Evolutionary conservation across 2,888 invertebrate genomes (phyloP).

Genomic region (Sturmia bella): DNA sequence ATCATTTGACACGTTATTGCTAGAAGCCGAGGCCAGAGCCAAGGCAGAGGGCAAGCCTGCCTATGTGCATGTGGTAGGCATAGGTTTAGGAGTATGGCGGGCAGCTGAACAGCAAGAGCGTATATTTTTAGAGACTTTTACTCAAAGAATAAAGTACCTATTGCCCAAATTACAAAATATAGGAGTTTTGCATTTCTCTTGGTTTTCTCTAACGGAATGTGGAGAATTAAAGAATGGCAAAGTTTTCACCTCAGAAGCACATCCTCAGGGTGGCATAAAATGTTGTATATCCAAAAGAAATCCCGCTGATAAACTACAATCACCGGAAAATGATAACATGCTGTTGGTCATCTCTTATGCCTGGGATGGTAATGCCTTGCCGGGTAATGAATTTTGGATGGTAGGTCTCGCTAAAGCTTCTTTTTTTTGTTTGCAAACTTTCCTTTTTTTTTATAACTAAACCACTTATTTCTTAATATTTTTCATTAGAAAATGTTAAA

Average conservation of each 20-base stretch:
- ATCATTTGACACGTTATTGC: conserved; percentile 84
- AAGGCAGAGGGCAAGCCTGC: conserved; percentile 82
- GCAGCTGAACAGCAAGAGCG: conserved; percentile 84
- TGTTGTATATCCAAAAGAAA: conserved; percentile 83
- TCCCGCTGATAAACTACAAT: conserved; percentile 83
- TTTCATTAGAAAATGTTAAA: conserved; percentile 77
- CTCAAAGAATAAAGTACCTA: conserved; percentile 84
- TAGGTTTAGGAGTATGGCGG: conserved; percentile 87
- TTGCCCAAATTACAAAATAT: conserved; percentile 83
- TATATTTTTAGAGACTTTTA: conserved; percentile 85
- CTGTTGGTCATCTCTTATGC: conserved; percentile 86
- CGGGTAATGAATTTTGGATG: conserved; percentile 89
- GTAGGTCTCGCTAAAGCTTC: conserved; percentile 75
- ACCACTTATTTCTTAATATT: not conserved
- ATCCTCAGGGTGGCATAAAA: conserved; percentile 82
- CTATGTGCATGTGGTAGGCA: conserved; percentile 86
- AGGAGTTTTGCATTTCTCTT: conserved; percentile 86
- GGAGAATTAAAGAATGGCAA: conserved; percentile 83
- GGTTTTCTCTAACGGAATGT: conserved; percentile 83
- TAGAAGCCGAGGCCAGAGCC: conserved; percentile 85
- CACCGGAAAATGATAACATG: conserved; percentile 80
- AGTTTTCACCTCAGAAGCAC: conserved; percentile 73
- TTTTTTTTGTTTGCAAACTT: not conserved
- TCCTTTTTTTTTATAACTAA: too few species aligned
- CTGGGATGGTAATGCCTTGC: conserved; percentile 88